Evolutionary conservation across 2,888 invertebrate species (phyloP).

Genomic region (Phorcus lineatus): DNA sequence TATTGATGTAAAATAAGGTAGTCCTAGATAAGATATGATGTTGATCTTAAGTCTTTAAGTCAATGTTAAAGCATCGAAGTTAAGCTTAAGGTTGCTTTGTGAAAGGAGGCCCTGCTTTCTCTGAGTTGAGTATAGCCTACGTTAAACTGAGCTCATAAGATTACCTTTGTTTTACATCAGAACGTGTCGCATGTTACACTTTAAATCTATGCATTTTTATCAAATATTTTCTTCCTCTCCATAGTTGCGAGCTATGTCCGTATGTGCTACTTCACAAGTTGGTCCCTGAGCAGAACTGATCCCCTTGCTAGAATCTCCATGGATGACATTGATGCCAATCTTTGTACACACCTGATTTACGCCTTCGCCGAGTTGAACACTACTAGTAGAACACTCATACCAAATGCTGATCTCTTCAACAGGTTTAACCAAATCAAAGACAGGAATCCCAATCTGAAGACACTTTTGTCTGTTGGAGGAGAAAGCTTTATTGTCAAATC

Average conservation of each 20-base stretch:
- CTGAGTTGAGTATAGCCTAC: too few species aligned
- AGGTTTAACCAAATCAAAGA: conserved; percentile 15
- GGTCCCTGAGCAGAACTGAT: background rate
- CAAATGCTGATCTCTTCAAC: background rate
- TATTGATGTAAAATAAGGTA: too few species aligned
- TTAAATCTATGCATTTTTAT: too few species aligned
- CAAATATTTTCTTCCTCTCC: too few species aligned
- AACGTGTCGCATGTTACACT: too few species aligned
- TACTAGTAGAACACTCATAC: background rate
- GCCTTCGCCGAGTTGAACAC: conserved; percentile 16
- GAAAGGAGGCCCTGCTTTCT: too few species aligned
- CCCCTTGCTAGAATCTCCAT: background rate
- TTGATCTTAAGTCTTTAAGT: too few species aligned
- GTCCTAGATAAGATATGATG: too few species aligned
- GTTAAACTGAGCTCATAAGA: too few species aligned
- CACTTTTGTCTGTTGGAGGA: conserved; percentile 26
- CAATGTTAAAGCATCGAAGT: too few species aligned
- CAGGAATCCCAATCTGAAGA: background rate
- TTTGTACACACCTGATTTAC: conserved; percentile 27
- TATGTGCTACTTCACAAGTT: conserved; percentile 24
- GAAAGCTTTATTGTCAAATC: background rate
- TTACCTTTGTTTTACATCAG: too few species aligned
- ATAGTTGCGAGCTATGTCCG: conserved; percentile 15
- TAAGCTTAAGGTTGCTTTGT: too few species aligned
- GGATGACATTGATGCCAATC: conserved; percentile 15